Evolutionary conservation across 2,888 invertebrate genomes (phyloP).

Genomic region (Spicauda simplicius): DNA sequence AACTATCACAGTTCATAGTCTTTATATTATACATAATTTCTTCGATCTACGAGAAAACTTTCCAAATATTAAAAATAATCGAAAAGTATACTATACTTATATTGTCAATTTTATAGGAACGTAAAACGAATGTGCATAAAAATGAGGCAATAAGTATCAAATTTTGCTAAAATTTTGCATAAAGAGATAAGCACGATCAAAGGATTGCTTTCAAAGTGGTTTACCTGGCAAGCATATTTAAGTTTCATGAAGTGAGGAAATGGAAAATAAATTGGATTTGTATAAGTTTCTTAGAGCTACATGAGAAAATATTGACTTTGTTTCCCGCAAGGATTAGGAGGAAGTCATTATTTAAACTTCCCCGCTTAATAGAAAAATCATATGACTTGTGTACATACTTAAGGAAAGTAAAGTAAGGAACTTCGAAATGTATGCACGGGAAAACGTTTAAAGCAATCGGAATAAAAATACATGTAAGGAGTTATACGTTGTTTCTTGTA

Average conservation of each 20-base stretch:
- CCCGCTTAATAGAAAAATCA: conserved; percentile 49
- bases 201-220: conserved; percentile 82
- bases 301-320: conserved; percentile 74
- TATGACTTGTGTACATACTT: conserved; percentile 32
- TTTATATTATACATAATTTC: not conserved
- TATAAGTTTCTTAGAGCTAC: conserved; percentile 79
- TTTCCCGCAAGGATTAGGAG: conserved; percentile 63
- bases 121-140: conserved; percentile 39
- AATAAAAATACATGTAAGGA: not conserved
- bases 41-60: not conserved
- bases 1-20: conserved; percentile 17
- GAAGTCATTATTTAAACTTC: conserved; percentile 53
- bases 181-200: conserved; percentile 80
- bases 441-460: not conserved
- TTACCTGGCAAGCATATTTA: conserved; percentile 82
- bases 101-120: conserved; percentile 11
- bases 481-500: too few relatives aligned
- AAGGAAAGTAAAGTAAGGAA: not conserved
- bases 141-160: conserved; percentile 58
- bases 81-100: not conserved
- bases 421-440: not conserved
- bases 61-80: not conserved
- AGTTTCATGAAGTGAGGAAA: conserved; percentile 84
- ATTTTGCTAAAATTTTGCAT: conserved; percentile 79
- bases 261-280: conserved; percentile 84